Base-by-base conservation (phyloP, 2,888 invertebrate genomes). In the Heliconius cydno region DNA sequence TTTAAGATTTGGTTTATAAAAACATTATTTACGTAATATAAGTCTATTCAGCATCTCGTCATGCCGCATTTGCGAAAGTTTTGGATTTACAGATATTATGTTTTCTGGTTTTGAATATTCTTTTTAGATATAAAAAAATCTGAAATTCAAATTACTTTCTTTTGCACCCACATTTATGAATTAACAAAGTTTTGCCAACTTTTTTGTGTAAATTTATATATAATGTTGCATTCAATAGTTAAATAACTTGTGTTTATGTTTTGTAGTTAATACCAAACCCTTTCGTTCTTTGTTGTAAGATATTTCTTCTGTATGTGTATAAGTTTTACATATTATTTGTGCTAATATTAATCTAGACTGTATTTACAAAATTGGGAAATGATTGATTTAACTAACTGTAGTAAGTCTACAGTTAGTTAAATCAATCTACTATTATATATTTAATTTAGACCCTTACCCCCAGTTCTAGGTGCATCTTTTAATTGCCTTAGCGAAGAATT, bases 11-110 rank as follows among this genome's bases (percentile, higher is more conserved):
- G 74, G 72, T 78, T 81, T 85, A 84, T 83, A 84, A 90, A 88
- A 88, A 85, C 60, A 65, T 87, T 86, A 89, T 94, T 94, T 94
- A 94, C 94, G 94, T 94, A 94, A 94, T 94, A 91, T 91, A 88
- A 90, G 90, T 90, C 90, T 91, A 90, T 92, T 91, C 90, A 91
- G 90, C 92, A 92, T 89, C 88, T 90, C 86, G 88, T 88, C 85
- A 88, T 88, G 88, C 90, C 88, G 92, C 92, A 90, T 87, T 89
- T 88, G 92, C 92, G 92, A 92, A 90, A 81, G 79, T 76, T 72
- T 80, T 60, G 13, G 75, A 66, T 77, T 73, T 63, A 78, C 46
- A 82, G 25, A 78, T 82, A 66, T 80, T 65, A 66, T 46, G 74
- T 76, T 79, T 83, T 57, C 41, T 74, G 30, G 60, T 78, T 68